Evolutionary conservation across 2,797 vertebrate species (phyloP), one percentile per base, ranked within the genome.

Genomic region (Chelonia mydas): DNA sequence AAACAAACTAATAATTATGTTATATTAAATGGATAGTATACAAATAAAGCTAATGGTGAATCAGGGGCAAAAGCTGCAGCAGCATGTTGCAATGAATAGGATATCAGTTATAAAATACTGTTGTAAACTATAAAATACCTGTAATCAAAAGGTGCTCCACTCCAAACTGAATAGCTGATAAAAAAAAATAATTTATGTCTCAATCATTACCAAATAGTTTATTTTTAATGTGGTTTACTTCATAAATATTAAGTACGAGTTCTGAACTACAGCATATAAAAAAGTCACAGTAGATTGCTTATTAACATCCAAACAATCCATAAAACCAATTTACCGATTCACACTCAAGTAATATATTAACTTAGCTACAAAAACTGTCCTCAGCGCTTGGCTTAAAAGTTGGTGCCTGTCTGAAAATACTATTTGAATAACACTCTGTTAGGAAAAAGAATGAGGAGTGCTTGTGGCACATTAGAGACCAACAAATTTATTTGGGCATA

Each of bases 311-410:
- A 17, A 51, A 45, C 47, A 57, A 90, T 33, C 37, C 54, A 81
- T 51, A 72, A 94, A 92, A 81, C 1, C n/a, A 92, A 84, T 3
- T n/a, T 55, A 7, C 16, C 91, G 47, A 90, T 82, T 92, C 54
- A 95, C 15, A 88, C 83, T 93, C 86, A 89, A 51, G 83, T 33
- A 87, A 91, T 88, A 90, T 81, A 91, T 92, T 77, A 84, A 37
- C 45, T 79, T 92, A 54, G 81, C 31, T 92, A 81, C 27, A 88
- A 94, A 91, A 91, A 47, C 31, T 91, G 21, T 68, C 45, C 31
- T 81, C 23, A 7, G 23, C 91, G 79, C 94, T 95, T 94, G 81
- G 86, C 49, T 93, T 92, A 79, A 81, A 82, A 93, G 87, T 72
- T 59, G 59, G 57, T 74, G 3, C 41, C 91, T 90, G 79, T 86